phyloP scores from a whole-genome alignment of 2,113 vertebrate species.

The Sylvilagus bachmani region DNA sequence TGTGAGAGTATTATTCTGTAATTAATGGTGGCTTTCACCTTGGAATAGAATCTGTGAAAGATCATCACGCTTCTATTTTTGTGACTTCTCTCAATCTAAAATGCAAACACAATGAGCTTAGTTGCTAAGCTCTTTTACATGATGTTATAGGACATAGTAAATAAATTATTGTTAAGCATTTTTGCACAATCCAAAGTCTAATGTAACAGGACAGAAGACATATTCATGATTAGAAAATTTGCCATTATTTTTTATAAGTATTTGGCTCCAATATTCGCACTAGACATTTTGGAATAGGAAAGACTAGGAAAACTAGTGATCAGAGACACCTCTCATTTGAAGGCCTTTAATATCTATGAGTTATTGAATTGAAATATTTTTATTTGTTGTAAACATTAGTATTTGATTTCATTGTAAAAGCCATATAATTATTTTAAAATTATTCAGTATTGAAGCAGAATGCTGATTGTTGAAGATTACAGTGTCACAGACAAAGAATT shows the following conservation, averaged over 20 bases:
- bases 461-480: background rate
- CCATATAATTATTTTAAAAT: background rate
- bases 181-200: background rate
- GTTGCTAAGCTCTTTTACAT: background rate
- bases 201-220: slow-evolving; percentile 24
- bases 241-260: slow-evolving; percentile 30
- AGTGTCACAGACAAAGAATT: background rate
- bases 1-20: background rate
- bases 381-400: slow-evolving; percentile 36
- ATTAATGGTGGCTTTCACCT: slow-evolving; percentile 27
- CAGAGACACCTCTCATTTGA: background rate
- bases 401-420: background rate
- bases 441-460: background rate
- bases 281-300: background rate
- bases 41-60: slow-evolving; percentile 49
- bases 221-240: slow-evolving; percentile 11
- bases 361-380: slow-evolving; percentile 25
- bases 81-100: slow-evolving; percentile 40
- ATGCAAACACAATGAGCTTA: slow-evolving; percentile 38
- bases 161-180: slow-evolving; percentile 38
- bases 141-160: background rate
- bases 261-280: background rate
- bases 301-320: background rate
- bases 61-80: background rate
- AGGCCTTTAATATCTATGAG: background rate